phyloP scores from a whole-genome alignment of 2,888 invertebrate genomes.

The Nasonia oneida region DNA sequence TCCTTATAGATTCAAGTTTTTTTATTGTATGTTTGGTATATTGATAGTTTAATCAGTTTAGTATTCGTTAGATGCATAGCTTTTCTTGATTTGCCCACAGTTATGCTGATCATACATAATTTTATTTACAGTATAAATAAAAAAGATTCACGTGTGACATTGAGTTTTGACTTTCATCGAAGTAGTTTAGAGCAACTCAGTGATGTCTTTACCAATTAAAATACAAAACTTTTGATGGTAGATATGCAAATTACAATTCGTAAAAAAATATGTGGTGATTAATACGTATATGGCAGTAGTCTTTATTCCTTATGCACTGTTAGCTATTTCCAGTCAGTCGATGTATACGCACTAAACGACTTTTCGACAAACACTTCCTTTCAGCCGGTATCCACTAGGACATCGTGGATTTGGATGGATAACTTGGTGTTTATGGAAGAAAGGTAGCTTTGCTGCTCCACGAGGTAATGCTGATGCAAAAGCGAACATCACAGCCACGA shows the following conservation, averaged over 20 bases:
- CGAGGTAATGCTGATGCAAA: neutral
- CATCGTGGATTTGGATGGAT: slow-evolving; percentile 14
- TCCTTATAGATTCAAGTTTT: neutral
- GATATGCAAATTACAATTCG: too few relatives aligned
- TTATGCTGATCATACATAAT: too few relatives aligned
- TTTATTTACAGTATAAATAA: neutral
- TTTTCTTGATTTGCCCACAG: too few relatives aligned
- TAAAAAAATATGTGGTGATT: too few relatives aligned
- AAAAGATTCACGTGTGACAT: neutral
- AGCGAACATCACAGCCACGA: neutral
- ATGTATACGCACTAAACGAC: neutral
- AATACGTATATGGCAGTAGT: too few relatives aligned
- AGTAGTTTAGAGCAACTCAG: neutral
- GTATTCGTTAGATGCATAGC: too few relatives aligned
- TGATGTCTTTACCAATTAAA: too few relatives aligned
- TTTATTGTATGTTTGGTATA: too few relatives aligned
- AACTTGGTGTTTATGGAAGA: neutral
- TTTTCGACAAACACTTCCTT: neutral
- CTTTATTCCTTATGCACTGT: neutral
- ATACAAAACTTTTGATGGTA: too few relatives aligned
- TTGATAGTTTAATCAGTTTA: neutral
- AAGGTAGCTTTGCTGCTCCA: neutral
- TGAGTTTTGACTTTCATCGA: neutral
- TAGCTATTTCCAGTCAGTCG: neutral
- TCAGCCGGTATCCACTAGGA: neutral